phyloP scores from a whole-genome alignment of 2,113 vertebrate genomes.

The Siphamia tubifer region DNA sequence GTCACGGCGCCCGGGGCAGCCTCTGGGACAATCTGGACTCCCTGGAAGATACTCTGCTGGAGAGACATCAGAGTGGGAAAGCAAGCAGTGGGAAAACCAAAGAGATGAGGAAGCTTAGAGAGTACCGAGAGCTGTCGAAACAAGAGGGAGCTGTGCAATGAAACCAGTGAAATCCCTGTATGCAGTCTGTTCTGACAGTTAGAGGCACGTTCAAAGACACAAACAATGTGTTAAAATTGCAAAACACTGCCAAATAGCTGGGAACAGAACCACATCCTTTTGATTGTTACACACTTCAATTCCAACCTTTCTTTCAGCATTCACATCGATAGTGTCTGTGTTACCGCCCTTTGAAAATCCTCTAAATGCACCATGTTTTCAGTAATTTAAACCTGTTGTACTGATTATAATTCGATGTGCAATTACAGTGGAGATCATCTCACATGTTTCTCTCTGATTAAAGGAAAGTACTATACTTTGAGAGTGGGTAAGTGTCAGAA shows the following conservation, averaged over 20 bases:
- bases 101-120: not conserved
- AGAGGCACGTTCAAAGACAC: not conserved
- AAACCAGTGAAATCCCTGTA: slow-evolving; percentile 1
- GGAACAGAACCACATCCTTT: no score
- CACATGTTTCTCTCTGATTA: not conserved
- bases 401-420: not conserved
- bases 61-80: slow-evolving; percentile 48
- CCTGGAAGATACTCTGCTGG: slow-evolving; percentile 49
- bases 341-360: no score
- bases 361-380: no score
- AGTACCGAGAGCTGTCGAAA: slow-evolving; percentile 1
- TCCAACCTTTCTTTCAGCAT: no score
- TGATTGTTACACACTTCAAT: no score
- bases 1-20: slow-evolving; percentile 46
- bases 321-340: no score
- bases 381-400: not conserved
- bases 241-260: no score
- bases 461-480: not conserved
- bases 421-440: not conserved
- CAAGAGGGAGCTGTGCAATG: not conserved
- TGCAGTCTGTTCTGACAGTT: not conserved
- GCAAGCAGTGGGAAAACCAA: slow-evolving; percentile 11
- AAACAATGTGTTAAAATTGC: no score
- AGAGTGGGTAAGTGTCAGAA: not conserved
- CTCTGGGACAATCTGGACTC: slow-evolving; percentile 48